Percentiles rank a stretch among this genome's conserved stretches.
phyloP scores from a whole-genome alignment of 1,140 invertebrate species.

The Ditylenchus dipsaci region DNA sequence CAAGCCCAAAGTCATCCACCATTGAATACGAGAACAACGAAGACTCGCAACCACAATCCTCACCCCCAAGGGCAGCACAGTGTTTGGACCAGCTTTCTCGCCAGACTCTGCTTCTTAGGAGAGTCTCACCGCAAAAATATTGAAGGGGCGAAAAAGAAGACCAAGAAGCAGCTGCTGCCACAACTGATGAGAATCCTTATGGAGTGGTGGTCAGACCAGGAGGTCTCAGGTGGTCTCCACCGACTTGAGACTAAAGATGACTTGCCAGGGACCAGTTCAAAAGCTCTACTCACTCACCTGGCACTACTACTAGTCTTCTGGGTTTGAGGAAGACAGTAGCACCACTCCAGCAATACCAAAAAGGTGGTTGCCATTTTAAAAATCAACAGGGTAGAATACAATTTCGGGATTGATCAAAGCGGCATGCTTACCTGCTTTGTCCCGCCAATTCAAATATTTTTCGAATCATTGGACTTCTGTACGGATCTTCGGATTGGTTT shows the following conservation, averaged over 20 bases:
- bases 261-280: conserved; percentile 3
- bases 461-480: too few relatives aligned
- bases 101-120: background rate
- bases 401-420: too few relatives aligned
- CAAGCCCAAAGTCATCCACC: conserved; percentile 16
- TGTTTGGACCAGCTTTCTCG: conserved; percentile 37
- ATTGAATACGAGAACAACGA: conserved; percentile 6
- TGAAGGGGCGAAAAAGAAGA: conserved; percentile 5
- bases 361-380: too few relatives aligned
- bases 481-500: too few relatives aligned
- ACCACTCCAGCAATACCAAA: background rate
- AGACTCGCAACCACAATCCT: background rate
- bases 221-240: conserved; percentile 18
- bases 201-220: conserved; percentile 3
- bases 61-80: conserved; percentile 14
- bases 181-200: background rate
- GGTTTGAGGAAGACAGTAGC: background rate
- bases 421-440: background rate
- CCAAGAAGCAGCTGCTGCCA: background rate
- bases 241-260: conserved; percentile 56
- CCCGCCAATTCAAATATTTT: background rate
- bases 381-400: background rate
- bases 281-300: background rate
- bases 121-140: background rate
- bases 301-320: background rate